Evolutionary conservation across 2,797 vertebrate species (phyloP).

Genomic region (Muscicapa striata): DNA sequence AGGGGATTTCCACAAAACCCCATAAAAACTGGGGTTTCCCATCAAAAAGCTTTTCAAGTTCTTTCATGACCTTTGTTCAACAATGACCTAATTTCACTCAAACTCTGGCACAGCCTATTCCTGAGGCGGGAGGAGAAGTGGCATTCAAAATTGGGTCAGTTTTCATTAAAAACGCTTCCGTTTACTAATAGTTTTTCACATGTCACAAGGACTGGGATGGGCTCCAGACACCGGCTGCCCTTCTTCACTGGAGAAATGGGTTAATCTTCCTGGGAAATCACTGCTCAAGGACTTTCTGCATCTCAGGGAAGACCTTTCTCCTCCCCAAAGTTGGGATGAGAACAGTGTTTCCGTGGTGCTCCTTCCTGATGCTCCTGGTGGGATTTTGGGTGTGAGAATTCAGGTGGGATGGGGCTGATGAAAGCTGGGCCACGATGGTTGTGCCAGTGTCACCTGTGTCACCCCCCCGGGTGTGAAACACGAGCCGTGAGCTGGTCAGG

Average conservation of each 20-base stretch:
- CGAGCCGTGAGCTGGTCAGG: fast-evolving
- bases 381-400: background rate
- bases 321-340: fast-evolving
- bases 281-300: slow-evolving; percentile 8
- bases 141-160: slow-evolving; percentile 32
- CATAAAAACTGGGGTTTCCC: slow-evolving; percentile 34
- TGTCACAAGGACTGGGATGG: background rate
- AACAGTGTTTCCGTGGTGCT: fast-evolving
- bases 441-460: fast-evolving
- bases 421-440: fast-evolving
- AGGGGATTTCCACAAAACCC: slow-evolving; percentile 35
- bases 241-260: slow-evolving; percentile 5
- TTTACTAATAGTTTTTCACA: slow-evolving; percentile 14
- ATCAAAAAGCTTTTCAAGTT: slow-evolving; percentile 20
- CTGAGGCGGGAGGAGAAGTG: slow-evolving; percentile 46
- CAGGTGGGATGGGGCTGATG: fast-evolving
- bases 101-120: slow-evolving; percentile 11
- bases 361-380: background rate
- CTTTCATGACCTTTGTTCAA: slow-evolving; percentile 44
- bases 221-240: background rate
- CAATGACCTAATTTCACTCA: slow-evolving; percentile 38
- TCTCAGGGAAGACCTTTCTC: background rate
- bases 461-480: fast-evolving
- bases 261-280: slow-evolving; percentile 22
- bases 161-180: slow-evolving; percentile 29